Evolutionary conservation across 1,140 invertebrate species (phyloP).

Genomic region (Tetranychus cinnabarinus): DNA sequence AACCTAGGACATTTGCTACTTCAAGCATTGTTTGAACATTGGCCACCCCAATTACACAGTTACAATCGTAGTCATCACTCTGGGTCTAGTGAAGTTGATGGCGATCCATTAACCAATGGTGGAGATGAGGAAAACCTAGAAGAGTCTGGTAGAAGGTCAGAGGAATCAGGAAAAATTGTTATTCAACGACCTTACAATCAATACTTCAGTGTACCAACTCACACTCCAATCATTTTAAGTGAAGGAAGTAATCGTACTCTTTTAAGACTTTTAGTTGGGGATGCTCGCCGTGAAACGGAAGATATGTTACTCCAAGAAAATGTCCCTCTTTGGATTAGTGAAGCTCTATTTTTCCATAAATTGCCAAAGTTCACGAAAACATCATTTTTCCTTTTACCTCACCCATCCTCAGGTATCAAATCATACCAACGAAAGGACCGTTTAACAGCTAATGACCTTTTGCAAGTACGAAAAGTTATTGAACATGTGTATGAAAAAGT

Average conservation of each 20-base stretch:
- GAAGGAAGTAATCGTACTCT: conserved; percentile 82
- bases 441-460: conserved; percentile 93
- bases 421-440: conserved; percentile 72
- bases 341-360: conserved; percentile 69
- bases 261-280: conserved; percentile 65
- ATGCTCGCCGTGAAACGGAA: conserved; percentile 87
- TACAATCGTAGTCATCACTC: background rate
- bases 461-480: conserved; percentile 95
- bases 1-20: conserved; percentile 86
- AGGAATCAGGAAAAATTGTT: conserved; percentile 11
- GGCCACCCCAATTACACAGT: conserved; percentile 40
- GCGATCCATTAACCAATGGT: conserved; percentile 9
- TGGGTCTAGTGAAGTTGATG: conserved; percentile 33
- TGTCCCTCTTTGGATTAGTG: conserved; percentile 84
- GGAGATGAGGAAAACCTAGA: conserved; percentile 3
- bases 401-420: conserved; percentile 68
- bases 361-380: conserved; percentile 91
- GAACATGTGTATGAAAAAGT: conserved; percentile 97
- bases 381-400: conserved; percentile 82
- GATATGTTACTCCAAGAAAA: conserved; percentile 72
- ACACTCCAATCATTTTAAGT: conserved; percentile 92
- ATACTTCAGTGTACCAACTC: conserved; percentile 74
- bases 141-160: conserved; percentile 18
- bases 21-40: conserved; percentile 82
- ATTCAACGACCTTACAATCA: conserved; percentile 36